Percentiles rank a stretch among this genome's conserved stretches.
Conservation (phyloP, 2,797 vertebrate genomes). For the Spheniscus humboldti region DNA sequence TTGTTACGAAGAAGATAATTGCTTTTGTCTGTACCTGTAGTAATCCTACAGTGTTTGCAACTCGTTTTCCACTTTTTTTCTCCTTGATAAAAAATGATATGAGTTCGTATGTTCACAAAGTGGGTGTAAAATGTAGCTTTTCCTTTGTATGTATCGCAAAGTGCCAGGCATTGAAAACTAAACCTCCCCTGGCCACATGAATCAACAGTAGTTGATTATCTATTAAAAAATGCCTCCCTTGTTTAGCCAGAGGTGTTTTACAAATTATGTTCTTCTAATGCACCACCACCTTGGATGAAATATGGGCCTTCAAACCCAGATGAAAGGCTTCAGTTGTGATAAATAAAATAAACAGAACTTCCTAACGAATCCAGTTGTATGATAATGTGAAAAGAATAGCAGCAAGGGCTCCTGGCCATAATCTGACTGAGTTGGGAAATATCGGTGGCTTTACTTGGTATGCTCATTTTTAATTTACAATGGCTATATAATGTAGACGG, state of each 20-base stretch:
- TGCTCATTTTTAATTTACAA: background rate
- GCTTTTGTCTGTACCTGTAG: background rate
- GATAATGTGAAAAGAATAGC: background rate
- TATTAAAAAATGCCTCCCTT: background rate
- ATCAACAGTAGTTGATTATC: constrained; percentile 19
- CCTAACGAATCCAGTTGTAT: background rate
- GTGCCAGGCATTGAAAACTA: background rate
- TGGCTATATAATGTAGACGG: background rate
- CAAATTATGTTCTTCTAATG: background rate
- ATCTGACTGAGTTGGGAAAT: background rate
- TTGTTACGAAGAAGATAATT: constrained; percentile 17
- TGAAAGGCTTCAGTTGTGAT: background rate
- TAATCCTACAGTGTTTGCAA: background rate
- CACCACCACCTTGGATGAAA: background rate
- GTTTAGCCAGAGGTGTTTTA: background rate
- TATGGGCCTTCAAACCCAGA: background rate
- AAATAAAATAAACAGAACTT: background rate
- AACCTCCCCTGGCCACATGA: background rate
- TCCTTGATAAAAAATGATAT: background rate
- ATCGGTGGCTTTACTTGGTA: background rate
- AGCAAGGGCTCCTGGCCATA: background rate
- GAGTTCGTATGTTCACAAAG: background rate
- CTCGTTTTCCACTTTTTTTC: background rate
- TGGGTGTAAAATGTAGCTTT: background rate
- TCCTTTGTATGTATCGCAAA: background rate